A percentile compares a stretch with the other conserved stretches of the same genome.
Conservation (phyloP, 1,140 invertebrate genomes). For the Bombus waltoni region DNA sequence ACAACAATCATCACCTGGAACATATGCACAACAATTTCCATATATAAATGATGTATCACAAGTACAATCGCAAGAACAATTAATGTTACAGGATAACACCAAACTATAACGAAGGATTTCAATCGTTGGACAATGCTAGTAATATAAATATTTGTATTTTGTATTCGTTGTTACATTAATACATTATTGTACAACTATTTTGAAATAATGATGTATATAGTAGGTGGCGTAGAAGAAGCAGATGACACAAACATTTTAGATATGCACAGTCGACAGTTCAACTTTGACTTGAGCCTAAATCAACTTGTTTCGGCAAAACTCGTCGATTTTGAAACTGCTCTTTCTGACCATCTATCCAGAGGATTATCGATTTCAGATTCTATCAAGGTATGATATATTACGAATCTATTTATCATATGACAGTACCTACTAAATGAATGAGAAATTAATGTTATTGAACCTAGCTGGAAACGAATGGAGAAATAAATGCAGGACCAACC, state of each 20-base stretch:
- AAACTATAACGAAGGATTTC: slow-evolving; percentile 44
- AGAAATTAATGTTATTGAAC: slow-evolving; percentile 7
- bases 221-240: slow-evolving; percentile 17
- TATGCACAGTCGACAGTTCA: slow-evolving; percentile 68
- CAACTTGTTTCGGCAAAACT: slow-evolving; percentile 62
- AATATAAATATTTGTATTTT: background rate
- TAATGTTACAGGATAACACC: slow-evolving; percentile 52
- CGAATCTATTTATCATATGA: background rate
- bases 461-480: slow-evolving; percentile 29
- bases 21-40: slow-evolving; percentile 40
- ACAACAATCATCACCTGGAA: slow-evolving; percentile 27
- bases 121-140: slow-evolving; percentile 47
- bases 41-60: slow-evolving; percentile 40
- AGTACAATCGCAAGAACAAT: slow-evolving; percentile 23
- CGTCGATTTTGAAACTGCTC: slow-evolving; percentile 55
- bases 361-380: slow-evolving; percentile 66
- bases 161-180: background rate
- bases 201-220: background rate
- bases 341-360: slow-evolving; percentile 67
- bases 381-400: slow-evolving; percentile 51
- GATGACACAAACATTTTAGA: slow-evolving; percentile 57
- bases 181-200: background rate
- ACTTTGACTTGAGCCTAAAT: slow-evolving; percentile 62
- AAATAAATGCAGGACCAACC: background rate
- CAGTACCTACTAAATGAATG: background rate